Conservation (phyloP, 2,797 vertebrate species). For the Amniataba percoides region DNA sequence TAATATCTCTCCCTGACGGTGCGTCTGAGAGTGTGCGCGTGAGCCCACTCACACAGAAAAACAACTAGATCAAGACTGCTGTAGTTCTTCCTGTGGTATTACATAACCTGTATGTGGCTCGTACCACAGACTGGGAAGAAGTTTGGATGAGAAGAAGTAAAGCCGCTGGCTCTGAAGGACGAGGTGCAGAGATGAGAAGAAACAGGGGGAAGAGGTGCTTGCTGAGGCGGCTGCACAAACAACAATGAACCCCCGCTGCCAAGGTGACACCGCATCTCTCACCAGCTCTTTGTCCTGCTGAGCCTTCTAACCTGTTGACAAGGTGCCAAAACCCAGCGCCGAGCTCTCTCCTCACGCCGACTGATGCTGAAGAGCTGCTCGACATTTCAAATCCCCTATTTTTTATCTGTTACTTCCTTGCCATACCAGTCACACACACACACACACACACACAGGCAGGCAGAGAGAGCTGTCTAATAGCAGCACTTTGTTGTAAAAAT, state of each 20-base stretch:
- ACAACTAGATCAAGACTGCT: neutral
- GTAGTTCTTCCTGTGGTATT: constrained; percentile 1
- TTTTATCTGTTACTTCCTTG: neutral
- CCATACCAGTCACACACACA: neutral
- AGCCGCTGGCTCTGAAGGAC: constrained; percentile 7
- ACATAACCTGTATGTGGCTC: neutral
- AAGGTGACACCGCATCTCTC: constrained; percentile 45
- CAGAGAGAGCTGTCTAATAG: constrained; percentile 26
- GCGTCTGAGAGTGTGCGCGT: neutral
- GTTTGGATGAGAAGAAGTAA: constrained; percentile 23
- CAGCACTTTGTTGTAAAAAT: constrained; percentile 17
- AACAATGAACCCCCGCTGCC: constrained; percentile 33
- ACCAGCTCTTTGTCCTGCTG: constrained; percentile 14
- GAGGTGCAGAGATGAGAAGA: neutral
- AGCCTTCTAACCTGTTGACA: constrained; percentile 37
- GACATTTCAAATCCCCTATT: constrained; percentile 27
- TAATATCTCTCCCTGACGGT: neutral
- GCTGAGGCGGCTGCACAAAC: constrained; percentile 16
- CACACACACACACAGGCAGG: neutral
- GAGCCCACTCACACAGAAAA: neutral
- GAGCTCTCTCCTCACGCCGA: constrained; percentile 15
- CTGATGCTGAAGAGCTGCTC: constrained; percentile 22
- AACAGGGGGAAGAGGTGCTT: neutral
- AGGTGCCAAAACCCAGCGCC: constrained; percentile 15
- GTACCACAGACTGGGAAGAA: neutral